phyloP scores from a whole-genome alignment of 2,113 vertebrate genomes.

The Rutilus rutilus region DNA sequence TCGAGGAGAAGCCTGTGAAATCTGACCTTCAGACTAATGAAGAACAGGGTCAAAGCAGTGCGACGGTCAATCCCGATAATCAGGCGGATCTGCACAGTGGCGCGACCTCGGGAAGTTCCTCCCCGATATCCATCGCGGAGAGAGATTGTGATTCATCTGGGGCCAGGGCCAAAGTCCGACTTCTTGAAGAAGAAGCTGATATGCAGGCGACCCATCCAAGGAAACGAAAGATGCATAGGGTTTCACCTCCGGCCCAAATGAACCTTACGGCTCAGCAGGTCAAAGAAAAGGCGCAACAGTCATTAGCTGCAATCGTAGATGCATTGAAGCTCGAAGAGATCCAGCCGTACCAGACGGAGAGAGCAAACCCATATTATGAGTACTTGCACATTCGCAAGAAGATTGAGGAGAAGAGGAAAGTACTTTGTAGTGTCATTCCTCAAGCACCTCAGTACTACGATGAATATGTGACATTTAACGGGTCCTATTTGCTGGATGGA shows the following conservation, averaged over 20 bases:
- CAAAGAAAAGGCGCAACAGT: conserved; percentile 91
- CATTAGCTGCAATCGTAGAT: conserved; percentile 92
- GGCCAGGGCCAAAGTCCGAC: conserved; percentile 80
- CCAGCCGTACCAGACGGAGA: conserved; percentile 94
- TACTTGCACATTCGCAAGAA: conserved; percentile 96
- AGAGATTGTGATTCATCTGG: conserved; percentile 84
- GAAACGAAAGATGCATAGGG: conserved; percentile 91
- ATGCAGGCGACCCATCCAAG: conserved; percentile 90
- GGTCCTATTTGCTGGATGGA: conserved; percentile 95
- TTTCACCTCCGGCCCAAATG: conserved; percentile 78
- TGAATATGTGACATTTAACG: conserved; percentile 97
- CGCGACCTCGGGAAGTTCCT: conserved; percentile 77
- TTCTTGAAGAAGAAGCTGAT: conserved; percentile 87
- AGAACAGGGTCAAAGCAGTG: conserved; percentile 57
- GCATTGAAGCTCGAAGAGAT: conserved; percentile 97
- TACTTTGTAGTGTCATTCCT: conserved; percentile 93
- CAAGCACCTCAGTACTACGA: conserved; percentile 98
- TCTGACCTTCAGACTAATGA: conserved; percentile 64
- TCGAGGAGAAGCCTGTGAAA: conserved; percentile 77
- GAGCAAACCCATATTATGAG: conserved; percentile 98
- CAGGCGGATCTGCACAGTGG: conserved; percentile 81
- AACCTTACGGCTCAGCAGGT: conserved; percentile 82
- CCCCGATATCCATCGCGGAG: conserved; percentile 73
- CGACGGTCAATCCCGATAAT: conserved; percentile 65
- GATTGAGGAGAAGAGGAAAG: conserved; percentile 97